phyloP scores from a whole-genome alignment of 2,113 vertebrate genomes.

The Erythrolamprus reginae region DNA sequence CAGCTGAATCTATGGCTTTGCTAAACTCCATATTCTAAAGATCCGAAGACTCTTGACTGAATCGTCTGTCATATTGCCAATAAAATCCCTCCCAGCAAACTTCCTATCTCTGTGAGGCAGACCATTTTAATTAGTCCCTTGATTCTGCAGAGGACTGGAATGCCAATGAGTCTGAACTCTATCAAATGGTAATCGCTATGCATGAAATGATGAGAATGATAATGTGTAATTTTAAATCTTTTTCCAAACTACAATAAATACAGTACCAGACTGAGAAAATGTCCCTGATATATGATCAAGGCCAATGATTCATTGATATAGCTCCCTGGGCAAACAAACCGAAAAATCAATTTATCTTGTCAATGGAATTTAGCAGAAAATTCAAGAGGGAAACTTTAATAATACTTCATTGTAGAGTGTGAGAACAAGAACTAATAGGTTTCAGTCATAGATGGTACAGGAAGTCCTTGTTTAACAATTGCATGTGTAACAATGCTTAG shows the following conservation, averaged over 20 bases:
- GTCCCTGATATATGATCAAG: not conserved
- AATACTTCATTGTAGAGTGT: not conserved
- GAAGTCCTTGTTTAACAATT: not conserved
- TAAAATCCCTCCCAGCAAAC: not conserved
- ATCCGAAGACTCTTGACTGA: not conserved
- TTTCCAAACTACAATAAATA: not conserved
- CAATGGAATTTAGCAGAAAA: not conserved
- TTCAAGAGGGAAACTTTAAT: not conserved
- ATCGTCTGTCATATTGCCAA: not conserved
- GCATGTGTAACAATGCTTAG: not conserved
- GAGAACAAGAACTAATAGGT: not conserved
- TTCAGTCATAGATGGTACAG: not conserved
- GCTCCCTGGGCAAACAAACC: not conserved
- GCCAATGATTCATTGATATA: not conserved
- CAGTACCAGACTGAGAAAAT: not conserved
- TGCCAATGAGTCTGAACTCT: not conserved
- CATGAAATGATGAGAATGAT: not conserved
- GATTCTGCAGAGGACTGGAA: not conserved
- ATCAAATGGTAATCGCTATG: not conserved
- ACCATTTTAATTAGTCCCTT: not conserved
- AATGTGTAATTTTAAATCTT: not conserved
- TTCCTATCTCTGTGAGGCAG: not conserved
- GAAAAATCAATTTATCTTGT: not conserved
- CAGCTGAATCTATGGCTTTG: not conserved
- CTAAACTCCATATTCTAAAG: not conserved